Evolutionary conservation across 2,888 invertebrate species (phyloP), one percentile per base, ranked within the genome.

Genomic region (Antheraea yamamai): DNA sequence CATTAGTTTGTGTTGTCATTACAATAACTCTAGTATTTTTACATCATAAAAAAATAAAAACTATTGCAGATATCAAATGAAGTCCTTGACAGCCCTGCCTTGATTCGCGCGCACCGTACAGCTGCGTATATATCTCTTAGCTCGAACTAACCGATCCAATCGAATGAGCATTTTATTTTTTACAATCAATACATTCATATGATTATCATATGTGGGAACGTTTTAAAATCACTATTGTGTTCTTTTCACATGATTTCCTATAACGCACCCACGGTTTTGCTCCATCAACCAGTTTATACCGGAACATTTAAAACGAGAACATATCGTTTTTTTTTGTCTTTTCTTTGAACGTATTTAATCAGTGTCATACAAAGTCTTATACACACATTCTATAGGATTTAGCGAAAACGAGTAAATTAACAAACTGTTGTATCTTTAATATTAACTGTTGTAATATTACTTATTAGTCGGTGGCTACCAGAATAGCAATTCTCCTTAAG

Each of bases 231-330:
- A 87, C 87, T 89, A 87, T 88, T 85, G n/a, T 39, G 81, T 84
- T 76, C 76, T 79, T 87, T 90, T 91, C 91, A 86, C 91, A 89
- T 88, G 87, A 87, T 90, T 91, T 90, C 88, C 88, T 88, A 87
- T 84, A 83, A 80, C 82, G 82, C 83, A 82, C 82, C 80, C 84
- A 83, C 85, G 85, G 84, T 86, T 87, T 88, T 89, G 86, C 85
- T 85, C 78, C 77, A 80, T 79, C 80, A 81, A 82, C 80, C 82
- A 77, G 78, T 78, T 79, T 81, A 81, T 80, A 80, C 83, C 82
- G 84, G 85, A 85, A 85, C 79, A 79, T 77, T 80, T 79, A 78
- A 70, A 84, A 81, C 80, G 79, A 79, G 83, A 82, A 80, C 80
- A 78, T 76, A 79, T 78, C 76, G 80, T 81, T 82, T 78, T 78